Evolutionary conservation across 2,888 invertebrate species (phyloP).

Genomic region (Bugula neritina): DNA sequence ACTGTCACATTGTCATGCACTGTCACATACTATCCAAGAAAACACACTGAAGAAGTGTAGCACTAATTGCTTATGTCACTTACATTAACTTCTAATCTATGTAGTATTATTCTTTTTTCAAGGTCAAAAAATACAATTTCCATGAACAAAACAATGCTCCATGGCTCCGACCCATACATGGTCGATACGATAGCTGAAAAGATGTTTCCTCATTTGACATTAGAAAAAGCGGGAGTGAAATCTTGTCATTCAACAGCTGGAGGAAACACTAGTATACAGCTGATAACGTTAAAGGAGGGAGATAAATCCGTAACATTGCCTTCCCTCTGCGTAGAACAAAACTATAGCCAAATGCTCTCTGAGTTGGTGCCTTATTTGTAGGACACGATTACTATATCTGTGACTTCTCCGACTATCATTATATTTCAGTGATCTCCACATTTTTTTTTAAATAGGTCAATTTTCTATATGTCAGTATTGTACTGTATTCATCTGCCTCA

Average conservation of each 20-base stretch:
- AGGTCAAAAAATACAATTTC: conserved; percentile 35
- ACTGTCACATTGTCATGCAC: too few species aligned
- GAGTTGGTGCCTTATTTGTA: conserved; percentile 55
- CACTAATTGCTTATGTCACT: too few species aligned
- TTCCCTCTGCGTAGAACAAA: conserved; percentile 54
- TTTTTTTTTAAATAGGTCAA: too few species aligned
- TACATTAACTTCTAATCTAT: too few species aligned
- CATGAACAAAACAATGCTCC: conserved; percentile 34
- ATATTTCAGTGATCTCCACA: too few species aligned
- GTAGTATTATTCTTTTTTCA: too few species aligned
- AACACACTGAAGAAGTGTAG: too few species aligned
- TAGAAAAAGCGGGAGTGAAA: conserved; percentile 36
- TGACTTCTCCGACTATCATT: too few species aligned
- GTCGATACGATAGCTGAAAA: conserved; percentile 52
- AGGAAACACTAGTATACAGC: conserved; percentile 40
- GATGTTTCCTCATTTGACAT: conserved; percentile 51
- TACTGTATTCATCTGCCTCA: too few species aligned
- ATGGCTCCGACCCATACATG: conserved; percentile 57
- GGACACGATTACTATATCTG: conserved; percentile 3
- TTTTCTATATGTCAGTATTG: too few species aligned
- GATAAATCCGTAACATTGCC: conserved; percentile 54
- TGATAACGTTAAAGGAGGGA: conserved; percentile 50
- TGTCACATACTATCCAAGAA: too few species aligned
- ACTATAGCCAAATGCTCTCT: conserved; percentile 57
- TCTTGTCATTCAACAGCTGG: conserved; percentile 31